A percentile compares a stretch with the other conserved stretches of the same genome.
Evolutionary conservation across 2,113 vertebrate species (phyloP).

Genomic region (Noturus placidus): DNA sequence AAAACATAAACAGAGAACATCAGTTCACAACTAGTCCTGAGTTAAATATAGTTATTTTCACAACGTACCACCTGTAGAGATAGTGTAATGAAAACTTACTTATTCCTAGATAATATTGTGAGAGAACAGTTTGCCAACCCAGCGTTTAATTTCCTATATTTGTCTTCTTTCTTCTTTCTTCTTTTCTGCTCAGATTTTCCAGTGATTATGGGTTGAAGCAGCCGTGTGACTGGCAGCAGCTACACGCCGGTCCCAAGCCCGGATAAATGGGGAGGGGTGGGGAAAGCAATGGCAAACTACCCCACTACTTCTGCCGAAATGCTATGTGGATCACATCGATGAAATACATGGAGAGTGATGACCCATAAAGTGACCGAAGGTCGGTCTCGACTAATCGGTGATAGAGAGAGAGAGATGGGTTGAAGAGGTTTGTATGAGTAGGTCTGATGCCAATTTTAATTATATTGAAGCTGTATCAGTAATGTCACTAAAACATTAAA

Average conservation of each 20-base stretch:
- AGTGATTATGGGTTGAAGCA: background rate
- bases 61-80: background rate
- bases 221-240: too few species aligned
- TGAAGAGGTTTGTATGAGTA: background rate
- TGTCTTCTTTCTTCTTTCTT: background rate
- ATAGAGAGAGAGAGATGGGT: too few species aligned
- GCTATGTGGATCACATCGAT: too few species aligned
- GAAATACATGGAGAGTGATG: too few species aligned
- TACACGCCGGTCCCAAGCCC: too few species aligned
- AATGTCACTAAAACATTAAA: background rate
- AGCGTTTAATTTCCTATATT: background rate
- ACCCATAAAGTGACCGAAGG: too few species aligned
- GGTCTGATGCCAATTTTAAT: background rate
- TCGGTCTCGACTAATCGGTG: too few species aligned
- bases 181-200: background rate
- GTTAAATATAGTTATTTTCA: background rate
- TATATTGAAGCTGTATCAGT: background rate
- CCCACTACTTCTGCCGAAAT: too few species aligned
- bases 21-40: constrained; percentile 1
- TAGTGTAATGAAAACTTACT: background rate
- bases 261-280: too few species aligned
- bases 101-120: background rate
- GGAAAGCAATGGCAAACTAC: too few species aligned
- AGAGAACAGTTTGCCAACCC: background rate
- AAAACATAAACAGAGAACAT: background rate